Conservation (phyloP, 2,888 invertebrate genomes). For the Harpalus rubripes region DNA sequence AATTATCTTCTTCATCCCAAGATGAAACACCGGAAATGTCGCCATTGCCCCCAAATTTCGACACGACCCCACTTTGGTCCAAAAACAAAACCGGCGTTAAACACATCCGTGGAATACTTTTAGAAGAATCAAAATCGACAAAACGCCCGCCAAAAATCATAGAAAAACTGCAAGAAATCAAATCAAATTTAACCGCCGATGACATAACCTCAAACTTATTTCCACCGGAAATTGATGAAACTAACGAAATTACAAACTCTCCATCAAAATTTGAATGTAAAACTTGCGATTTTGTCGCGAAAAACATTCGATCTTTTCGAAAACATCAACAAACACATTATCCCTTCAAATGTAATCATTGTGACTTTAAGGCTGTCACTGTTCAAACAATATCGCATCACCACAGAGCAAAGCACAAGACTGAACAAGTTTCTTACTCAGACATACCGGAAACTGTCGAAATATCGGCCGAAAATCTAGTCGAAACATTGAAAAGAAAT, state of each 20-base stretch:
- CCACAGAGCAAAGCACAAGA: constrained; percentile 71
- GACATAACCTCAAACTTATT: constrained; percentile 17
- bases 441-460: background rate
- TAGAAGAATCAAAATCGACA: constrained; percentile 77
- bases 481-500: too few relatives aligned
- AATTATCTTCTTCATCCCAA: constrained; percentile 70
- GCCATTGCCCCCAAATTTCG: constrained; percentile 75
- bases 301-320: constrained; percentile 70
- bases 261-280: constrained; percentile 63
- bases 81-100: constrained; percentile 80
- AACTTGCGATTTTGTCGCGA: constrained; percentile 56
- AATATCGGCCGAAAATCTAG: too few relatives aligned
- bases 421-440: constrained; percentile 14
- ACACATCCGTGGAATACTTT: constrained; percentile 82
- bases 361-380: constrained; percentile 74
- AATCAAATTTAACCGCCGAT: constrained; percentile 60
- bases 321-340: constrained; percentile 77
- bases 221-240: too few relatives aligned
- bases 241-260: background rate
- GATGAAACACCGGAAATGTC: constrained; percentile 70
- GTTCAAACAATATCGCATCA: constrained; percentile 73
- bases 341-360: constrained; percentile 77
- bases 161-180: constrained; percentile 70
- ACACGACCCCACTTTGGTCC: constrained; percentile 82
- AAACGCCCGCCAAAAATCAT: constrained; percentile 68